phyloP scores from a whole-genome alignment of 1,140 invertebrate species.

The Cardiocondyla obscurior region DNA sequence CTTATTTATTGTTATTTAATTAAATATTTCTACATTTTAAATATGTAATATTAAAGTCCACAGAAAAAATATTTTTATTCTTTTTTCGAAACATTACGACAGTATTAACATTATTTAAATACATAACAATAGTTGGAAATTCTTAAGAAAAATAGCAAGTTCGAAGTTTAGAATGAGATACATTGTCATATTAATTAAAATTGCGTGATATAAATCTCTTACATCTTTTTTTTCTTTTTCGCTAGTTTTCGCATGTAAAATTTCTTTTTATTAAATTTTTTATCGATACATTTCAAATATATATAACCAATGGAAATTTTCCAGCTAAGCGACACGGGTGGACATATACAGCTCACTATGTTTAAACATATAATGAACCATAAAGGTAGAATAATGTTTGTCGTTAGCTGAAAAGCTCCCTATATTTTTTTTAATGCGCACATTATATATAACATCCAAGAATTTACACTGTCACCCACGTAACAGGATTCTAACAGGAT shows the following conservation, averaged over 20 bases:
- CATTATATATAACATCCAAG: slow-evolving; percentile 25
- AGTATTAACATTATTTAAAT: neutral
- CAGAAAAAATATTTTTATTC: neutral
- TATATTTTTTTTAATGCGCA: neutral
- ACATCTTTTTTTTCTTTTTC: neutral
- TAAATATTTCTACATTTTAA: too few relatives aligned
- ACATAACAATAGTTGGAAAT: neutral
- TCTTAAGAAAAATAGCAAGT: neutral
- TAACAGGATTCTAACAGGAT: neutral
- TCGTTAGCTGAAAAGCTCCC: too few relatives aligned
- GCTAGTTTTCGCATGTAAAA: neutral
- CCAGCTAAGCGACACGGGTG: too few relatives aligned
- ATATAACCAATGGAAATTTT: too few relatives aligned
- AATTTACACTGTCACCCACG: neutral
- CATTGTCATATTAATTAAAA: slow-evolving; percentile 12
- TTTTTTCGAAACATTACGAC: neutral
- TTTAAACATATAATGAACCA: too few relatives aligned
- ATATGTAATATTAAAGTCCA: too few relatives aligned
- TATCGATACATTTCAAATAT: neutral
- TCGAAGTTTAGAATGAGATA: neutral
- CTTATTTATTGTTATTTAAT: neutral
- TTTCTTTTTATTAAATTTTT: slow-evolving; percentile 5
- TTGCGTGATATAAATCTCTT: neutral
- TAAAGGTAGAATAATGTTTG: too few relatives aligned
- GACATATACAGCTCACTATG: too few relatives aligned